A percentile compares a stretch with the other conserved stretches of the same genome.
phyloP scores from a whole-genome alignment of 1,140 invertebrate species.

The Ostrea edulis region DNA sequence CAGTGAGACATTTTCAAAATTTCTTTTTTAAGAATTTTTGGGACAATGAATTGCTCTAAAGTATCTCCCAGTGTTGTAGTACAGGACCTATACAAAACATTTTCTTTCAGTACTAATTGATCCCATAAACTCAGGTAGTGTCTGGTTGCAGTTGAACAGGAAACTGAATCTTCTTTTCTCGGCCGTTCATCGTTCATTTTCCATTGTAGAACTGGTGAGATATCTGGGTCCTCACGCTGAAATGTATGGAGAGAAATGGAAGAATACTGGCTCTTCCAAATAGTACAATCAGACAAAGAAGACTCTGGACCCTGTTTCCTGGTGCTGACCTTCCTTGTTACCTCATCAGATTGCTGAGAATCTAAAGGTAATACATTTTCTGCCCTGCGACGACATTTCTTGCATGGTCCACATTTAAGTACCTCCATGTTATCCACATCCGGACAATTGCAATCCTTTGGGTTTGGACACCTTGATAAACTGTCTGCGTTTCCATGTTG shows the following conservation, averaged over 20 bases:
- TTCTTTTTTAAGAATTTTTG: conserved; percentile 33
- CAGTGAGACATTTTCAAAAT: conserved; percentile 54
- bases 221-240: conserved; percentile 33
- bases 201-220: conserved; percentile 6
- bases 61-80: background rate
- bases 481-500: conserved; percentile 67
- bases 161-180: background rate
- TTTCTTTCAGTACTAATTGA: background rate
- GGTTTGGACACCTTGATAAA: conserved; percentile 56
- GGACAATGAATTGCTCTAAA: conserved; percentile 48
- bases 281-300: background rate
- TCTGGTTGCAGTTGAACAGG: background rate
- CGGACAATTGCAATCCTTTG: conserved; percentile 19
- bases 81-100: background rate
- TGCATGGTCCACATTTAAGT: conserved; percentile 41
- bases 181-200: background rate
- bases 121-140: conserved; percentile 35
- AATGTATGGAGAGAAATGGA: background rate
- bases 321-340: too few relatives aligned
- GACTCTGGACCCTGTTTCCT: background rate
- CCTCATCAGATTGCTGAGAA: background rate
- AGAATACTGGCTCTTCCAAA: background rate
- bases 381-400: conserved; percentile 5
- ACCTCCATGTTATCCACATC: conserved; percentile 14
- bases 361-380: background rate